Evolutionary conservation across 2,797 vertebrate species (phyloP).

Genomic region (Scleropages formosus): DNA sequence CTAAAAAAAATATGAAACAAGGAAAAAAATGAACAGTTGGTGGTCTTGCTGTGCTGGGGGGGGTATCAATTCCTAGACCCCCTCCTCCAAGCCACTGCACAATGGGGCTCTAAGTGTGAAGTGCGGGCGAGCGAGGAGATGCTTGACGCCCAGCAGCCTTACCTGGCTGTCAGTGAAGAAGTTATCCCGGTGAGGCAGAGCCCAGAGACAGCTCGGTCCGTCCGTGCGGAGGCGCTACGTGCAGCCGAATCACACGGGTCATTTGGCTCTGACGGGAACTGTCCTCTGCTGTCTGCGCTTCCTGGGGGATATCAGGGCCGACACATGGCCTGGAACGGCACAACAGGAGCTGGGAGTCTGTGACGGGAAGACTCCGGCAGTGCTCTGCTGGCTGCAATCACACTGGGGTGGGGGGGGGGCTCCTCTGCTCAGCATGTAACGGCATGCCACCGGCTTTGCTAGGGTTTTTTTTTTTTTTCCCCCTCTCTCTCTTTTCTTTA

Average conservation of each 20-base stretch:
- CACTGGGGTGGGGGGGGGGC: neutral
- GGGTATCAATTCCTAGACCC: neutral
- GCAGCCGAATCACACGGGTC: conserved; percentile 65
- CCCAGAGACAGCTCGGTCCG: conserved; percentile 52
- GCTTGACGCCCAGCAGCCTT: conserved; percentile 44
- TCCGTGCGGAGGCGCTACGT: conserved; percentile 50
- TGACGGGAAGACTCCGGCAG: neutral
- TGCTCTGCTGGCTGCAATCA: neutral
- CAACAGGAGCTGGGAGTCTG: neutral
- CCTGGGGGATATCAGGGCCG: conserved; percentile 48
- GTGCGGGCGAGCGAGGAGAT: conserved; percentile 31
- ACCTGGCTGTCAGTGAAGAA: conserved; percentile 56
- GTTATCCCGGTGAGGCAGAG: conserved; percentile 36
- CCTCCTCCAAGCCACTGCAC: conserved; percentile 24
- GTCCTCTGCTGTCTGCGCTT: conserved; percentile 68
- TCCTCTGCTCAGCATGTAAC: neutral
- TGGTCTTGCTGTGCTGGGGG: too few species aligned
- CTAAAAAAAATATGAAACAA: too few species aligned
- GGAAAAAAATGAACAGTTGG: too few species aligned
- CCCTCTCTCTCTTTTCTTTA: neutral
- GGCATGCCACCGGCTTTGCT: neutral
- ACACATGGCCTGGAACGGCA: neutral
- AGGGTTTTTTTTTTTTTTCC: too few species aligned
- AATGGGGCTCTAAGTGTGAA: conserved; percentile 23
- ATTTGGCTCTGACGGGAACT: conserved; percentile 67